phyloP scores from a whole-genome alignment of 1,140 invertebrate genomes.

The Patella vulgata region DNA sequence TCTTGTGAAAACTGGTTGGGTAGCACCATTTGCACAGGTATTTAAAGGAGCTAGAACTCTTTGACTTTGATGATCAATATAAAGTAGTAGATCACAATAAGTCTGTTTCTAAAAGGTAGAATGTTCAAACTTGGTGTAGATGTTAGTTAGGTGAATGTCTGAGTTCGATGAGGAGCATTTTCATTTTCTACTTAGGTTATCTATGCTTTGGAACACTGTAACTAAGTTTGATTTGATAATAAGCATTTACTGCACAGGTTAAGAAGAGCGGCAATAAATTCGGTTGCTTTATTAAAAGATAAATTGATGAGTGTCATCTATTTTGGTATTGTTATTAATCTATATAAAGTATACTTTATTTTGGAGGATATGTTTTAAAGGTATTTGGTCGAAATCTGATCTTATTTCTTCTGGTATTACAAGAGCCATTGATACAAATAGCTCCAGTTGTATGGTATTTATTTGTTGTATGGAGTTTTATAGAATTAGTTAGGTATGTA shows the following conservation, averaged over 20 bases:
- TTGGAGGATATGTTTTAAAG: constrained; percentile 69
- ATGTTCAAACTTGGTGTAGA: background rate
- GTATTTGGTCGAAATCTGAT: constrained; percentile 81
- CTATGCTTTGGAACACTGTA: background rate
- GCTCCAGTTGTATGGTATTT: constrained; percentile 89
- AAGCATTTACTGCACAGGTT: too few relatives aligned
- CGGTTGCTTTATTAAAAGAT: too few relatives aligned
- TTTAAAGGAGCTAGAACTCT: constrained; percentile 7
- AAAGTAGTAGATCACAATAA: background rate
- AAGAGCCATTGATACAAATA: constrained; percentile 85
- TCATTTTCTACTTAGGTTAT: background rate
- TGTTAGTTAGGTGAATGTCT: background rate
- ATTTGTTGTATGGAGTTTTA: constrained; percentile 81
- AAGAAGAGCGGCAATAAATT: too few relatives aligned
- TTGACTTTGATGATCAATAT: background rate
- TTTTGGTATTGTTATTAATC: background rate
- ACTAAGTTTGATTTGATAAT: background rate
- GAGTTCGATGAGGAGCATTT: background rate
- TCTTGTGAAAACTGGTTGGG: constrained; percentile 80
- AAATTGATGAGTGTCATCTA: too few relatives aligned
- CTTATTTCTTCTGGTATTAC: constrained; percentile 84
- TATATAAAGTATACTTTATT: background rate
- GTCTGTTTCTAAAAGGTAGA: background rate
- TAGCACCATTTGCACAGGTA: constrained; percentile 71
- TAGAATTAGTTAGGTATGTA: constrained; percentile 82